Conservation (phyloP, 2,888 invertebrate genomes). For the Cheilosia urbana region DNA sequence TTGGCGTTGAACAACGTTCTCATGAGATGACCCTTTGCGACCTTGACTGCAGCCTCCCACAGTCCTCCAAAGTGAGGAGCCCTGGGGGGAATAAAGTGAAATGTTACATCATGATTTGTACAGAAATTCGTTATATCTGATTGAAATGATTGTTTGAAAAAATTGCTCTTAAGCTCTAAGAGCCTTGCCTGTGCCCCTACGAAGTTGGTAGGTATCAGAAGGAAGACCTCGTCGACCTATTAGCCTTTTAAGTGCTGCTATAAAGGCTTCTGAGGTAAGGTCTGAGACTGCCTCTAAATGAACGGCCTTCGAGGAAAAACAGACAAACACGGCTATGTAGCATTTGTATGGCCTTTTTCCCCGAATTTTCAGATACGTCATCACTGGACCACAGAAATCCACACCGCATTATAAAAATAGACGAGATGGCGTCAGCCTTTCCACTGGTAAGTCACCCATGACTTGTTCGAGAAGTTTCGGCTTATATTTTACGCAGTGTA, state of each 20-base stretch:
- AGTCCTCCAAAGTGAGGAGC: not conserved
- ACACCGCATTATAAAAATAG: slow-evolving; percentile 51
- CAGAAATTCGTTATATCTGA: not conserved
- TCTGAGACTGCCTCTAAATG: slow-evolving; percentile 41
- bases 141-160: not conserved
- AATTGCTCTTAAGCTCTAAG: not conserved
- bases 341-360: slow-evolving; percentile 50
- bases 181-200: not conserved
- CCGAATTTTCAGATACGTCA: slow-evolving; percentile 50
- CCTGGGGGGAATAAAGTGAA: slow-evolving; percentile 13
- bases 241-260: slow-evolving; percentile 1
- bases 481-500: not conserved
- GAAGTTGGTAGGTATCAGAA: not conserved
- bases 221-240: slow-evolving; percentile 1
- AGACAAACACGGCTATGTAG: too few species aligned
- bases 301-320: slow-evolving; percentile 31
- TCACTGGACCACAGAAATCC: slow-evolving; percentile 63
- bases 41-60: too few species aligned
- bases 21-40: not conserved
- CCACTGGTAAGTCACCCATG: slow-evolving; percentile 1
- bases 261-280: slow-evolving; percentile 34
- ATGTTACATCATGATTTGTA: not conserved
- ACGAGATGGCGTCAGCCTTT: slow-evolving; percentile 22
- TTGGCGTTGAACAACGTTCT: slow-evolving; percentile 35
- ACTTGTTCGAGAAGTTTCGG: slow-evolving; percentile 11